phyloP scores from a whole-genome alignment of 2,888 invertebrate genomes.

The Pachydiplax longipennis region DNA sequence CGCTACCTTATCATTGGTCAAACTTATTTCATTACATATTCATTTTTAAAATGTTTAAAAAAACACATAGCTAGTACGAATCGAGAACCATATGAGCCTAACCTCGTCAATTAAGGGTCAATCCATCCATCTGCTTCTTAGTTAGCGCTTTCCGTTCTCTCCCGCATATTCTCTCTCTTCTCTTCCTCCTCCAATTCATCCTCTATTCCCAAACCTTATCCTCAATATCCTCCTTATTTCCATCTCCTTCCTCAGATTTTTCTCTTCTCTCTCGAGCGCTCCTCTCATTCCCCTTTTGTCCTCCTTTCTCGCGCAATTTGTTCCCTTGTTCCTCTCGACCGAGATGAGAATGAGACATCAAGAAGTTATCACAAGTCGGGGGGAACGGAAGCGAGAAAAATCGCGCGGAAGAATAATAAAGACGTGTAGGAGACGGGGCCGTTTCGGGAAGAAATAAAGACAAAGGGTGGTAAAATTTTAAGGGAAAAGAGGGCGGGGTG shows the following conservation, averaged over 20 bases:
- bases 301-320: too few species aligned
- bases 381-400: neutral
- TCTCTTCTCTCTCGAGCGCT: too few species aligned
- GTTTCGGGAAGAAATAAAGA: conserved; percentile 9
- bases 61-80: too few species aligned
- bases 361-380: conserved; percentile 6
- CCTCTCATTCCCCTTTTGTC: too few species aligned
- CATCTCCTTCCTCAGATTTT: too few species aligned
- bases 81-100: too few species aligned
- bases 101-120: too few species aligned
- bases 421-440: neutral
- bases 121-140: too few species aligned
- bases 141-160: neutral
- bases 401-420: neutral
- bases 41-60: too few species aligned
- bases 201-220: neutral
- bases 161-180: neutral
- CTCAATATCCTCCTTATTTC: neutral
- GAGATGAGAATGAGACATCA: neutral
- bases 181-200: neutral
- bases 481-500: neutral
- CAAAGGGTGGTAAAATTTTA: neutral
- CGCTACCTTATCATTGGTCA: too few species aligned
- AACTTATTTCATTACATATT: too few species aligned
- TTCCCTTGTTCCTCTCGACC: neutral